Conservation (phyloP, 2,888 invertebrate species). For the Tanytarsus gracilentus region DNA sequence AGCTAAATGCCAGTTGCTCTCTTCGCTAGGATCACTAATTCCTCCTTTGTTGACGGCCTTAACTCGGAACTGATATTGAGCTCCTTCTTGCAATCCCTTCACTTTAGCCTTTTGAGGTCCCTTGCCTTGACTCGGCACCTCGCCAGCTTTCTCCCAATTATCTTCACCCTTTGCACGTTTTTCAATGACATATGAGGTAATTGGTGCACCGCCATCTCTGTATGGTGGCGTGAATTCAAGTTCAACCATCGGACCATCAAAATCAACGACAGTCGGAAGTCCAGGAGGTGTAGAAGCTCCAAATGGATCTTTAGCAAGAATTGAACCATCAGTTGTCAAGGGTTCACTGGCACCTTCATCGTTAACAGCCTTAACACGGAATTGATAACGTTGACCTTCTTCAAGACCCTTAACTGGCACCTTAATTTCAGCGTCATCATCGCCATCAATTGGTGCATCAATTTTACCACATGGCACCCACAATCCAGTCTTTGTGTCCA, state of each 20-base stretch:
- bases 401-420: slow-evolving; percentile 71
- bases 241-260: slow-evolving; percentile 83
- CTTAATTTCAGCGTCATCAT: slow-evolving; percentile 70
- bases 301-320: slow-evolving; percentile 94
- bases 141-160: slow-evolving; percentile 74
- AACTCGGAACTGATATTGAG: slow-evolving; percentile 90
- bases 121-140: slow-evolving; percentile 72
- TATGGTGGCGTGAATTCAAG: slow-evolving; percentile 86
- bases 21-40: slow-evolving; percentile 81
- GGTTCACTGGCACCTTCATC: slow-evolving; percentile 97
- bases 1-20: slow-evolving; percentile 84
- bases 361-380: slow-evolving; percentile 93
- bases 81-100: slow-evolving; percentile 82
- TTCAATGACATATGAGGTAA: slow-evolving; percentile 87
- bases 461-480: slow-evolving; percentile 82
- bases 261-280: slow-evolving; percentile 82
- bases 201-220: slow-evolving; percentile 85
- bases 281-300: slow-evolving; percentile 82
- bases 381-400: slow-evolving; percentile 93
- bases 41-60: slow-evolving; percentile 96
- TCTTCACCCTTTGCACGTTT: slow-evolving; percentile 82
- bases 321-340: slow-evolving; percentile 76
- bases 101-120: slow-evolving; percentile 62
- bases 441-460: slow-evolving; percentile 53
- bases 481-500: slow-evolving; percentile 78